Evolutionary conservation across 2,797 vertebrate genomes (phyloP), one percentile per base, ranked within the genome.

Genomic region (Onychomys torridus): DNA sequence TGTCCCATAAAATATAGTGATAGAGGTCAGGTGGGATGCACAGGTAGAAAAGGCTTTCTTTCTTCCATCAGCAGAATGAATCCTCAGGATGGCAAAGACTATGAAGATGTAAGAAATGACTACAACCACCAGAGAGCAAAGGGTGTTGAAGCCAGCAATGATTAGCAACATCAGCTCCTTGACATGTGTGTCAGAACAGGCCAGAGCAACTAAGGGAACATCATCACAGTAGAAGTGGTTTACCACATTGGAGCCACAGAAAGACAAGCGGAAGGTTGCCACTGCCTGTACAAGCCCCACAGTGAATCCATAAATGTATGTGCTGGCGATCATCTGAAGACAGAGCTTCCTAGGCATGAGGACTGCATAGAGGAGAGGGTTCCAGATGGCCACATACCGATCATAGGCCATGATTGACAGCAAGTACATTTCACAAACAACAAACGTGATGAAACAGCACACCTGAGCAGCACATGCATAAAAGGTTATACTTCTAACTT

Each of bases 91-190:
- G 52, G 98, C 92, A 52, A 78, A 52, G 32, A 98, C 29, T 57
- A 98, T 98, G 32, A 93, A 95, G 29, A 96, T 0, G 5, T 98
- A 98, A 46, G 97, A 98, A 65, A 97, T 78, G 4, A 96, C n/a
- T 8, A 98, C 92, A 5, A 95, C 69, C 6, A 82, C 32, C 2
- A 97, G 40, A 65, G 89, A 95, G 49, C 65, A 96, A 32, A 96
- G 32, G 0, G 49, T 94, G 29, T 89, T 97, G 67, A 97, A 93
- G 0, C 93, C 90, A 82, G 92, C 73, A n/a, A 91, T 91, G 67
- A 89, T 63, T 13, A 95, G 29, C 37, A 97, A 1, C 91, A 97
- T 76, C 1, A 9, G 0, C 32, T 97, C 96, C 63, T 98, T 98
- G 92, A 88, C 0, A 0, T 13, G 46, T 1, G 95, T 98, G 55